Conservation (phyloP, 1,140 invertebrate species). For the Drosophila lacertosa region DNA sequence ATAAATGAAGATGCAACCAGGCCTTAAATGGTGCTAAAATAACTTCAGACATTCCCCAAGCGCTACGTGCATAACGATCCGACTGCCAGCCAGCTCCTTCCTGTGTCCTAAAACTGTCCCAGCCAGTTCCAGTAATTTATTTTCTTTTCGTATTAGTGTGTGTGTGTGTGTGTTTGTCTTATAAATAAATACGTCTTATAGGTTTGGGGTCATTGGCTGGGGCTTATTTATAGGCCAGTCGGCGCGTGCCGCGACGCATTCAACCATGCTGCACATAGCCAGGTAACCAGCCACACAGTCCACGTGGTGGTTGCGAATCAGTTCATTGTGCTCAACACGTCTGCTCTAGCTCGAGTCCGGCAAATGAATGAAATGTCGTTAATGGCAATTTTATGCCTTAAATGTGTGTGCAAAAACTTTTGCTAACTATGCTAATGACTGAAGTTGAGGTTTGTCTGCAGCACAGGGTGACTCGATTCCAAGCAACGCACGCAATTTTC, state of each 20-base stretch:
- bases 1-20: slow-evolving; percentile 74
- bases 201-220: slow-evolving; percentile 27
- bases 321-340: slow-evolving; percentile 29
- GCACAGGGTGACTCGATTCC: slow-evolving; percentile 30
- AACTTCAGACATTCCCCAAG: slow-evolving; percentile 61
- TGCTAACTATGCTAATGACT: slow-evolving; percentile 68
- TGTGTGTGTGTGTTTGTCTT: no score
- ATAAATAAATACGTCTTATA: slow-evolving; percentile 39
- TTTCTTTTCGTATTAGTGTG: no score
- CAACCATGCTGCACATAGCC: slow-evolving; percentile 3
- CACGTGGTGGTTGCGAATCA: slow-evolving; percentile 30
- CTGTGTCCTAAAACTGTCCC: neutral
- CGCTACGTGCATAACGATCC: slow-evolving; percentile 62
- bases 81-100: neutral
- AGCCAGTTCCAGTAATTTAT: slow-evolving; percentile 5
- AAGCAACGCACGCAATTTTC: neutral
- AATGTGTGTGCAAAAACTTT: slow-evolving; percentile 51
- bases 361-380: slow-evolving; percentile 76
- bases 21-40: slow-evolving; percentile 69
- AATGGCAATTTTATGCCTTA: slow-evolving; percentile 64
- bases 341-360: slow-evolving; percentile 37
- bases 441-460: neutral
- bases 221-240: slow-evolving; percentile 64
- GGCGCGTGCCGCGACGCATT: slow-evolving; percentile 61
- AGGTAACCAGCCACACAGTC: slow-evolving; percentile 5